Percentiles rank a stretch among this genome's conserved stretches.
Conservation (phyloP, 2,113 vertebrate species). For the Thryonomys swinderianus region DNA sequence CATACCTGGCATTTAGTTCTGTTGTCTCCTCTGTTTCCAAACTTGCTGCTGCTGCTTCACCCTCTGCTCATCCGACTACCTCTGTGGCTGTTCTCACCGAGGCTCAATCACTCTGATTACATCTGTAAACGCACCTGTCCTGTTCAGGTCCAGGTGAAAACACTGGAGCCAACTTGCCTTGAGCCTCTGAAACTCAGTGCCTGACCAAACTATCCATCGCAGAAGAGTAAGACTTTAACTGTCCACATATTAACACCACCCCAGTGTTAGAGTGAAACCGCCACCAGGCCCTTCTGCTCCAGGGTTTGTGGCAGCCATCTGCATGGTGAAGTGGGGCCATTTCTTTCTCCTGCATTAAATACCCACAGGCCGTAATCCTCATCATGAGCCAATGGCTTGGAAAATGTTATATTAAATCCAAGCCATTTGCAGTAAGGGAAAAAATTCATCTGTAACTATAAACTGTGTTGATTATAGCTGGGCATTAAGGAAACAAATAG, state of each 20-base stretch:
- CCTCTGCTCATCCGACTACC: too few species aligned
- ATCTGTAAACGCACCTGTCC: neutral
- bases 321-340: conserved; percentile 65
- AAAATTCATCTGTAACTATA: conserved; percentile 79
- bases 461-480: conserved; percentile 77
- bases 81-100: neutral
- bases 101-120: neutral
- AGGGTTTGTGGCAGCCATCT: conserved; percentile 54
- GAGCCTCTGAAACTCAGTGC: neutral
- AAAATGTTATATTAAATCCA: conserved; percentile 89
- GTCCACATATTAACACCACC: neutral
- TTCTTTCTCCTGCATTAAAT: conserved; percentile 82
- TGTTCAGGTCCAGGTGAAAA: neutral
- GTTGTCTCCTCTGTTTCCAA: neutral
- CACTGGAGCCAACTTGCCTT: neutral
- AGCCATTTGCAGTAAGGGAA: conserved; percentile 81
- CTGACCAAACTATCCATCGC: neutral
- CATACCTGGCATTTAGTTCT: neutral
- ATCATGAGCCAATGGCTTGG: conserved; percentile 84
- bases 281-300: neutral
- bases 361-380: conserved; percentile 81
- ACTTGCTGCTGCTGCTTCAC: fast-evolving
- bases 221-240: neutral
- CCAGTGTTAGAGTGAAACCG: neutral
- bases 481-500: conserved; percentile 75